Conservation (phyloP, 2,113 vertebrate genomes). For the Alaudala cheleensis region DNA sequence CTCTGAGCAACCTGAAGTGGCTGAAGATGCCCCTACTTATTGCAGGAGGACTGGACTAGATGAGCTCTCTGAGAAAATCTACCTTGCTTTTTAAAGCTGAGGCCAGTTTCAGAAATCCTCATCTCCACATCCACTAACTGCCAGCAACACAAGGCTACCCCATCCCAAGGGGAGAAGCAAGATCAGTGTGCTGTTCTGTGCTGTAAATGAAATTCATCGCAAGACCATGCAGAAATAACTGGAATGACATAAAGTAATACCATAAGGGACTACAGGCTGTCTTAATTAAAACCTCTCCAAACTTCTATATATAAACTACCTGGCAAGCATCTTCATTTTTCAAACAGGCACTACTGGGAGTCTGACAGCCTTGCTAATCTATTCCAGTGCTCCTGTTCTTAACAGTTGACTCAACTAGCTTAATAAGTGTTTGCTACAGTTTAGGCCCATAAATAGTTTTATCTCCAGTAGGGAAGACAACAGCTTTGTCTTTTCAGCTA, state of each 20-base stretch:
- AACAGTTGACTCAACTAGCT: background rate
- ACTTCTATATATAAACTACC: background rate
- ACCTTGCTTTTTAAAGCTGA: background rate
- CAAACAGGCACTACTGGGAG: background rate
- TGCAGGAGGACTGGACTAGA: background rate
- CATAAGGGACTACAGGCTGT: background rate
- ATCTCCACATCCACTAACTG: background rate
- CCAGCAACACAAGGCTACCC: background rate
- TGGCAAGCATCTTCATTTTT: background rate
- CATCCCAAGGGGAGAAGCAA: background rate
- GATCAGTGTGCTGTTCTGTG: background rate
- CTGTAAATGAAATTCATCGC: background rate
- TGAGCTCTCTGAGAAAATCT: background rate
- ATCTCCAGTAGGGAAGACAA: background rate
- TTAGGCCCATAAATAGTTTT: background rate
- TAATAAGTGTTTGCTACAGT: background rate
- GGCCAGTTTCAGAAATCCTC: background rate
- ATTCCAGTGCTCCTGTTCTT: background rate
- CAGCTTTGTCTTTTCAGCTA: background rate
- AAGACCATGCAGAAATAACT: background rate
- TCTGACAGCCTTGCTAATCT: background rate
- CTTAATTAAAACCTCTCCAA: slow-evolving; percentile 22
- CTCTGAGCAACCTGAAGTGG: background rate
- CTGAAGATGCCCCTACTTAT: background rate
- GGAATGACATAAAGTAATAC: background rate